These are phyloP conservation scores for Gambelia wislizenii DNA, from an alignment of 2,797 vertebrate genomes.

Conservation along the genomic window DNA sequence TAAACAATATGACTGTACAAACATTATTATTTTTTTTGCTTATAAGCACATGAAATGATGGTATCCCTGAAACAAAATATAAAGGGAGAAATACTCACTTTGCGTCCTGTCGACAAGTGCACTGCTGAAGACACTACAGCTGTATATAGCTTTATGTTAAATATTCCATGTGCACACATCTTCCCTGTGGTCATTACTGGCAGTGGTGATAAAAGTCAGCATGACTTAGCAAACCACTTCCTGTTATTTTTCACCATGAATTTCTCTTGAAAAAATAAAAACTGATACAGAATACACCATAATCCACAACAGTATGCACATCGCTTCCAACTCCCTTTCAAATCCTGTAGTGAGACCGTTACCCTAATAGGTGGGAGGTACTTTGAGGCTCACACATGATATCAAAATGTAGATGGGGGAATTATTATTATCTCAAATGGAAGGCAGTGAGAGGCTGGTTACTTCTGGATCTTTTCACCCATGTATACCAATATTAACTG, in stretches of 20 bases:
- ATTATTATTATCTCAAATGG: too few relatives aligned
- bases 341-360: not conserved
- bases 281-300: not conserved
- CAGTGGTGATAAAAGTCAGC: constrained; percentile 56
- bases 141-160: constrained; percentile 22
- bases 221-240: constrained; percentile 71
- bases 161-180: constrained; percentile 1
- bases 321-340: not conserved
- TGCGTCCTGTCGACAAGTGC: not conserved
- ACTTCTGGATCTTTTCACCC: too few relatives aligned
- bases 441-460: too few relatives aligned
- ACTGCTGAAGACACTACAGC: constrained; percentile 7
- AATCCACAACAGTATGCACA: not conserved
- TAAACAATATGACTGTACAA: accelerated
- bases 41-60: not conserved
- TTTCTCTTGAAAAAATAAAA: constrained; percentile 18
- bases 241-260: constrained; percentile 47
- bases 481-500: too few relatives aligned
- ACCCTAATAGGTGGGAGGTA: too few relatives aligned
- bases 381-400: too few relatives aligned
- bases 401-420: too few relatives aligned
- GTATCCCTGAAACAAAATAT: constrained; percentile 4
- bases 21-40: not conserved
- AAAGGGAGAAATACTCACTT: constrained; percentile 42
- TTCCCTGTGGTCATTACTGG: constrained; percentile 58